phyloP scores from a whole-genome alignment of 2,113 vertebrate species.

The Myrmecophaga tridactyla region DNA sequence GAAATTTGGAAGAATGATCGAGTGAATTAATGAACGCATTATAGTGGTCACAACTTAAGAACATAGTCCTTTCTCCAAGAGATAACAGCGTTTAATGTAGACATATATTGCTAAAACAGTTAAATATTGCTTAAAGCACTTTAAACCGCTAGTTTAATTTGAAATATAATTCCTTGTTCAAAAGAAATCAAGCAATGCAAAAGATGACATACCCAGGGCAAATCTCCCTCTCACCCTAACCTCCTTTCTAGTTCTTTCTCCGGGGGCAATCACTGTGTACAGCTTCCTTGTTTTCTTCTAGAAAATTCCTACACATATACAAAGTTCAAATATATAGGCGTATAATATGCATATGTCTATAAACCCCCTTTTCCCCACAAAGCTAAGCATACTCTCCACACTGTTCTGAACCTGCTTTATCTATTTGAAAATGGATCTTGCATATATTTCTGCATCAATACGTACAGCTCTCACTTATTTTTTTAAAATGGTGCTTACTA shows the following conservation, averaged over 20 bases:
- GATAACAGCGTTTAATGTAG: conserved; percentile 4
- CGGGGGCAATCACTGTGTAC: not conserved
- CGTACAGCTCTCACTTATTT: not conserved
- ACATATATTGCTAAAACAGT: not conserved
- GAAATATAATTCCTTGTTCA: not conserved
- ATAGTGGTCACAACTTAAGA: not conserved
- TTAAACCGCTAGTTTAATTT: conserved; percentile 22
- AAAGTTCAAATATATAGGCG: not conserved
- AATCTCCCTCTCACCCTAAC: not conserved
- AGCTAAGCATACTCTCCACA: not conserved
- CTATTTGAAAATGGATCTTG: not conserved
- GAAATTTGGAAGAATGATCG: not conserved
- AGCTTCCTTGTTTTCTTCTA: not conserved
- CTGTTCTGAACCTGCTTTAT: not conserved
- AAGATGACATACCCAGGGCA: not conserved
- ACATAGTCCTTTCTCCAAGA: not conserved
- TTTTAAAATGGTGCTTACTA: conserved; percentile 18
- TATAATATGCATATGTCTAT: not conserved
- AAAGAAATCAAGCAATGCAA: conserved; percentile 25
- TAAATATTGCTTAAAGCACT: not conserved
- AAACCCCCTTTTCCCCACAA: not conserved
- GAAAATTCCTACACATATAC: not conserved
- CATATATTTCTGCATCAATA: not conserved
- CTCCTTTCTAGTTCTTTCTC: not conserved
- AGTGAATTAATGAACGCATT: not conserved